Evolutionary conservation across 2,888 invertebrate species (phyloP).

Genomic region (Leistus spinibarbis): DNA sequence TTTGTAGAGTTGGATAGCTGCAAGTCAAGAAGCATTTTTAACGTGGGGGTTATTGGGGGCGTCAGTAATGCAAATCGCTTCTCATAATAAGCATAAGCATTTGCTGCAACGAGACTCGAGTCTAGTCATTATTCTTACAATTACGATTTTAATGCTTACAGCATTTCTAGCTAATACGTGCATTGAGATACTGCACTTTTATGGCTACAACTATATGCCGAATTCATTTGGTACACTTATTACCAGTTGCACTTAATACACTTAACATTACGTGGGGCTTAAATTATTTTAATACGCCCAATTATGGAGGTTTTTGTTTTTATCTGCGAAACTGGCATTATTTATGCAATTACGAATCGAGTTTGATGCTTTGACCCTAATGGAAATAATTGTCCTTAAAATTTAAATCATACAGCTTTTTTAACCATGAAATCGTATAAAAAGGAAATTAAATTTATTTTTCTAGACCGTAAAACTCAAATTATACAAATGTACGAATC

Average conservation of each 20-base stretch:
- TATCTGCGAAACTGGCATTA: no score
- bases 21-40: conserved; percentile 85
- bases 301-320: conserved; percentile 37
- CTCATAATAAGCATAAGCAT: conserved; percentile 75
- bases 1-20: conserved; percentile 84
- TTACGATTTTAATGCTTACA: conserved; percentile 74
- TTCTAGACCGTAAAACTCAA: no score
- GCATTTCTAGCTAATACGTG: conserved; percentile 85
- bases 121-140: conserved; percentile 72
- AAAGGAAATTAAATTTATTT: no score
- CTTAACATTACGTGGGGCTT: no score
- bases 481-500: no score
- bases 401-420: no score
- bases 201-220: conserved; percentile 77
- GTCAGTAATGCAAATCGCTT: conserved; percentile 79
- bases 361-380: no score
- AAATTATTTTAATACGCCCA: background rate
- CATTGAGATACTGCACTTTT: conserved; percentile 74
- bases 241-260: conserved; percentile 2
- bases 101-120: conserved; percentile 68
- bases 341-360: no score
- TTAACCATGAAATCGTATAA: no score
- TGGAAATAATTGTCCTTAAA: no score
- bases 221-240: conserved; percentile 82
- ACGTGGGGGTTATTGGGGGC: conserved; percentile 87